Evolutionary conservation across 2,797 vertebrate species (phyloP), one percentile per base, ranked within the genome.

Genomic region (Oryzias sinensis): DNA sequence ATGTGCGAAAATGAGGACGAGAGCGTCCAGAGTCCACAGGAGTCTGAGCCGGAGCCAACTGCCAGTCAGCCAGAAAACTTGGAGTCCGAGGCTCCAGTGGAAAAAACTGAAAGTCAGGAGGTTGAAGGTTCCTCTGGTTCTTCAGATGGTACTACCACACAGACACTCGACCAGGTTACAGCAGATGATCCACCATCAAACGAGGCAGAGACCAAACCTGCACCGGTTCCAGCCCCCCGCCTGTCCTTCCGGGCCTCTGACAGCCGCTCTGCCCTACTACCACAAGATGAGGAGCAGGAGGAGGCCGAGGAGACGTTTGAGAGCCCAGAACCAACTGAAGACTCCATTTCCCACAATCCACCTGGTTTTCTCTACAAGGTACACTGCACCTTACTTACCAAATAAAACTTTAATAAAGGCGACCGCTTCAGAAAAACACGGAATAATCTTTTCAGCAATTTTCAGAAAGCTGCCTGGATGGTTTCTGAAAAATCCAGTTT

Each of bases 311-410:
- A 65, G 2, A 37, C 4, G 1, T 42, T 17, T 2, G 60, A 17
- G 20, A 45, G 5, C 41, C 53, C 64, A 46, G 62, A 60, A 29
- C 55, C 59, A 11, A 55, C 5, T 22, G 50, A 77, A 0, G 80
- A 79, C 40, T 62, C 49, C 0, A 61, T 46, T 46, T 53, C 59
- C 18, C 43, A 68, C 16, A 59, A 55, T 64, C 88, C 85, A 66
- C 83, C 88, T 44, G 88, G 82, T 7, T 87, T 89, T 59, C 72
- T 90, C 6, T 88, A 85, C 72, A 88, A 90, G 88, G 89, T 91
- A 76, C n/a, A n/a, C 0, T 22, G 3, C 1, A 20, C 4, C 14
- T 37, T 37, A 13, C 33, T 9, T 37, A 37, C 33, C 3, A 37
- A 11, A 37, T 3, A 37, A 1, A 3, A 37, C 33, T 13, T 37